A percentile compares a stretch with the other conserved stretches of the same genome.
phyloP scores from a whole-genome alignment of 2,797 vertebrate genomes.

The Pelodytes ibericus region DNA sequence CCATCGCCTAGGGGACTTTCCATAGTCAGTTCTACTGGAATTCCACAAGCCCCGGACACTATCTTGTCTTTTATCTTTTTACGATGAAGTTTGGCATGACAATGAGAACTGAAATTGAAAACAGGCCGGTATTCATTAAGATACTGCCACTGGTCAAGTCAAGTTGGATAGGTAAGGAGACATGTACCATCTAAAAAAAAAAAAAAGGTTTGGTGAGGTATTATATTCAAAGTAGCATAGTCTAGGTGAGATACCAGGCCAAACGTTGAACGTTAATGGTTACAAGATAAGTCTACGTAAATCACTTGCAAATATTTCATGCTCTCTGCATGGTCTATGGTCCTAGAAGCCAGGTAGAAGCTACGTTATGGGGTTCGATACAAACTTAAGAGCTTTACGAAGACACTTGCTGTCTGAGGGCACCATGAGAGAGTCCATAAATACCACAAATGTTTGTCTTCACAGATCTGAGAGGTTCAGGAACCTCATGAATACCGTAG shows the following conservation, averaged over 20 bases:
- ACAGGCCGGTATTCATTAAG: no score
- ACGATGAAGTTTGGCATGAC: conserved; percentile 6
- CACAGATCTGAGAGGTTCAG: neutral
- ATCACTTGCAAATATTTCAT: neutral
- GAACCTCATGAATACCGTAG: conserved; percentile 16
- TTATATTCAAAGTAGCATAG: no score
- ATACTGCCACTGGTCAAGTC: no score
- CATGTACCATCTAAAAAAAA: no score
- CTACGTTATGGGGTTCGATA: neutral
- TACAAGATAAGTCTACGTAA: neutral
- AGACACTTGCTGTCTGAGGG: neutral
- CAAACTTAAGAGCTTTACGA: neutral
- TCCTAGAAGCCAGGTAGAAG: neutral
- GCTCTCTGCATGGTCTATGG: neutral
- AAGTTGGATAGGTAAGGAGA: no score
- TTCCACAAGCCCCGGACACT: neutral
- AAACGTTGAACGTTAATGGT: no score
- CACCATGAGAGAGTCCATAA: neutral
- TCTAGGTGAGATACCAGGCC: no score
- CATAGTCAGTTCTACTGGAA: no score
- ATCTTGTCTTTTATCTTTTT: conserved; percentile 7
- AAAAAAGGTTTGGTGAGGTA: no score
- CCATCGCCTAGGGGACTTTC: no score
- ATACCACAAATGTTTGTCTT: neutral
- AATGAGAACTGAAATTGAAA: conserved; percentile 1